These are phyloP conservation scores for Probaryconus sp. DNA, from an alignment of 1,140 invertebrate genomes.

Conservation along the genomic window DNA sequence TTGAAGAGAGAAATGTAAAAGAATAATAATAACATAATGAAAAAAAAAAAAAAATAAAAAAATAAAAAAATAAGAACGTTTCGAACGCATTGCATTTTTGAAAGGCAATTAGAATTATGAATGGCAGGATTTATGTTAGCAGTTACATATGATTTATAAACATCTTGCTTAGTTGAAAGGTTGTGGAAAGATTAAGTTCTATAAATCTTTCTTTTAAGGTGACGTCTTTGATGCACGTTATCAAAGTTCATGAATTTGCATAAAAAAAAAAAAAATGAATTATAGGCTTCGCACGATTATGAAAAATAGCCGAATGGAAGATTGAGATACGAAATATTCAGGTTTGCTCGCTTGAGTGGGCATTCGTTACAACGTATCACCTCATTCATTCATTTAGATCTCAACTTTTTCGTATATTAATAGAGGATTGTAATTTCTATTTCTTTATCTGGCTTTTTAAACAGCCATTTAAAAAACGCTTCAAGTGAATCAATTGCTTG, in stretches of 20 bases:
- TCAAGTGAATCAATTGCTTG: too few species aligned
- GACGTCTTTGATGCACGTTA: constrained; percentile 35
- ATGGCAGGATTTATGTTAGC: constrained; percentile 16
- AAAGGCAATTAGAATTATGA: constrained; percentile 6
- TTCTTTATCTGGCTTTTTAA: too few species aligned
- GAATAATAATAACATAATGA: too few species aligned
- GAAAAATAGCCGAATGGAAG: constrained; percentile 20
- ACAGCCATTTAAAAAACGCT: too few species aligned
- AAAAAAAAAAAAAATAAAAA: too few species aligned
- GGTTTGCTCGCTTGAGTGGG: constrained; percentile 12
- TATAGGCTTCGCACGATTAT: constrained; percentile 9
- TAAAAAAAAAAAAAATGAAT: constrained; percentile 46
- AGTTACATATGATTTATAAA: constrained; percentile 30
- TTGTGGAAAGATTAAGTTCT: constrained; percentile 26
- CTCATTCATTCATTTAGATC: too few species aligned
- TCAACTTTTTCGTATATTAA: neutral
- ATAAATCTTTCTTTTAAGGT: constrained; percentile 39
- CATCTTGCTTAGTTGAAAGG: constrained; percentile 28
- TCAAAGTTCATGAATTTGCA: constrained; percentile 37
- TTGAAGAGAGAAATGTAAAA: too few species aligned
- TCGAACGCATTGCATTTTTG: too few species aligned
- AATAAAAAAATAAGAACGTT: too few species aligned
- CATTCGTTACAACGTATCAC: constrained; percentile 11
- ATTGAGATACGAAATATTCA: constrained; percentile 35
- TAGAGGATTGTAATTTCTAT: constrained; percentile 1